phyloP scores from a whole-genome alignment of 2,113 vertebrate genomes.

The Rhinolophus sinicus region DNA sequence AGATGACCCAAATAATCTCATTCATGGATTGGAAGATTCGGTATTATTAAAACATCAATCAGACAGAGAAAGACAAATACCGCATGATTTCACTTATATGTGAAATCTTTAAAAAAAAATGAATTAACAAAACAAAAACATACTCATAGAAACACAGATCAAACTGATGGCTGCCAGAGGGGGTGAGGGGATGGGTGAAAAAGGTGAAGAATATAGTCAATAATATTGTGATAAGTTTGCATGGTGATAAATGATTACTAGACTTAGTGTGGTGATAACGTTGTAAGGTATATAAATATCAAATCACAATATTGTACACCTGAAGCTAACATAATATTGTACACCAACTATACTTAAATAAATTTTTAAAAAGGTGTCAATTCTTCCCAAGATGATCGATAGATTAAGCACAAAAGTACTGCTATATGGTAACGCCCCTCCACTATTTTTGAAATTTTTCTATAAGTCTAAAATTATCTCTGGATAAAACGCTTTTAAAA shows the following conservation, averaged over 20 bases:
- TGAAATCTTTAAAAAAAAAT: background rate
- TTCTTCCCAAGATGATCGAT: background rate
- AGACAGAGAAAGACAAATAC: background rate
- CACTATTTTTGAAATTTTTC: conserved; percentile 3
- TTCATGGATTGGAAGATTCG: background rate
- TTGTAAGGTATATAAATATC: background rate
- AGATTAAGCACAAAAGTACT: background rate
- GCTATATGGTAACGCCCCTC: background rate
- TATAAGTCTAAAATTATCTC: background rate
- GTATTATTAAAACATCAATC: background rate
- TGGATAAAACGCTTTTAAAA: background rate
- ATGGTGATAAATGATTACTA: background rate
- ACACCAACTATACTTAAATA: background rate
- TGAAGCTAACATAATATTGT: background rate
- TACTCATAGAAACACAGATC: background rate
- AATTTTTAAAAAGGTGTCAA: background rate
- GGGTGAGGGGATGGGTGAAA: background rate
- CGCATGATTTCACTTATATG: background rate
- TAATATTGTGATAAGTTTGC: background rate
- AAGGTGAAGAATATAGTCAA: background rate
- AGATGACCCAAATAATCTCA: background rate
- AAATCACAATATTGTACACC: background rate
- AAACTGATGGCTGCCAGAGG: background rate
- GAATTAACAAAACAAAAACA: background rate
- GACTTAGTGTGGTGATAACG: background rate